Evolutionary conservation across 2,113 vertebrate species (phyloP).

Genomic region (Spheniscus mendiculus): DNA sequence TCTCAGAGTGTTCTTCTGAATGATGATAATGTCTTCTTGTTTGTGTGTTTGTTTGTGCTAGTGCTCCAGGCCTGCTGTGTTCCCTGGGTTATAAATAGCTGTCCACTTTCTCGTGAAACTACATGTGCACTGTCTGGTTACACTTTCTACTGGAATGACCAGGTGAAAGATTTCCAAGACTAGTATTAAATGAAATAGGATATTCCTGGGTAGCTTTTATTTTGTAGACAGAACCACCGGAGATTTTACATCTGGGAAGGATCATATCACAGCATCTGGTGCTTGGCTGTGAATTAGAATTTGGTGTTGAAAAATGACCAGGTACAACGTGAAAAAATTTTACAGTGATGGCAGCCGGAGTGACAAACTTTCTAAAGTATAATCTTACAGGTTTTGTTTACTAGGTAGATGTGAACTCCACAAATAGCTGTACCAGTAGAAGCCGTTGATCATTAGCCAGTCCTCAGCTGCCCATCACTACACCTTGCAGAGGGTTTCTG

Average conservation of each 20-base stretch:
- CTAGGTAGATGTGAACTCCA: not conserved
- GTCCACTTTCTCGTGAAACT: not conserved
- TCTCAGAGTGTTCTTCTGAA: not conserved
- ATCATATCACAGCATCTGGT: constrained; percentile 26
- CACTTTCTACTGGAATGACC: constrained; percentile 20
- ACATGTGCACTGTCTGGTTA: constrained; percentile 15
- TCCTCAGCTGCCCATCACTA: not conserved
- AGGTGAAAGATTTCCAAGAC: not conserved
- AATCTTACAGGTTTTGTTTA: not conserved
- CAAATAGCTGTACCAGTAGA: not conserved
- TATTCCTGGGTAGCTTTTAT: constrained; percentile 48
- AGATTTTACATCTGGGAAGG: constrained; percentile 36
- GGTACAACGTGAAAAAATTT: not conserved
- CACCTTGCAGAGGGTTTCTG: not conserved
- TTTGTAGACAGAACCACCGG: not conserved
- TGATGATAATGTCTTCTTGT: not conserved
- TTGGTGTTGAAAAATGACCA: constrained; percentile 9
- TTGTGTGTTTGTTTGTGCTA: not conserved
- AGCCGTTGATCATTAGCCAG: not conserved
- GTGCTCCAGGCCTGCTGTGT: not conserved
- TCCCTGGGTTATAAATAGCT: not conserved
- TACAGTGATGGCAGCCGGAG: not conserved
- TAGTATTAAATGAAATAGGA: constrained; percentile 41
- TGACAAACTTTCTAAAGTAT: not conserved
- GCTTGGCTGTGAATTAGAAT: constrained; percentile 1